phyloP scores from a whole-genome alignment of 2,113 vertebrate species.

The Percopsis transmontana region DNA sequence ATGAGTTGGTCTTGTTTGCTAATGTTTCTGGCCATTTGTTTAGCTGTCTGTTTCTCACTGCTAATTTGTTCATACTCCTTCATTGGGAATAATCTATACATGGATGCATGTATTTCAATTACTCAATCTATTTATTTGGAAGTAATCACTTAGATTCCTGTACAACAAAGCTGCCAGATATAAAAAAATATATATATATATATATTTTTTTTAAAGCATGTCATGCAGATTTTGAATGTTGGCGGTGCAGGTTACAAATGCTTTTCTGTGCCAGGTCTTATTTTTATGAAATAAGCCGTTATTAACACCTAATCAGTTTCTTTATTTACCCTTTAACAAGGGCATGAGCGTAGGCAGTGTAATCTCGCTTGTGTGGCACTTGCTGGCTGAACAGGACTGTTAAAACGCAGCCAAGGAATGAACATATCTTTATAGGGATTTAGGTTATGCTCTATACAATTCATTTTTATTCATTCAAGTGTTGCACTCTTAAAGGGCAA shows the following conservation, averaged over 20 bases:
- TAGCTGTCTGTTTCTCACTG: background rate
- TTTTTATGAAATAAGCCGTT: too few relatives aligned
- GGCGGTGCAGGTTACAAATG: too few relatives aligned
- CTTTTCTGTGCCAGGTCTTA: too few relatives aligned
- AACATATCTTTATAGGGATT: slow-evolving; percentile 24
- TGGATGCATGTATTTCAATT: background rate
- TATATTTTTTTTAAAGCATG: too few relatives aligned
- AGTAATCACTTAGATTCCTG: background rate
- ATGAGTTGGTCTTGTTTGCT: background rate
- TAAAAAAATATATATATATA: too few relatives aligned
- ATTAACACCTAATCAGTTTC: background rate
- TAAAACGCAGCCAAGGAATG: slow-evolving; percentile 40
- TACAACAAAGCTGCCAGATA: background rate
- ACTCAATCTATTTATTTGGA: background rate
- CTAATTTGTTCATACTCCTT: background rate
- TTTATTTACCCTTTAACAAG: background rate
- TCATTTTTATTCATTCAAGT: background rate
- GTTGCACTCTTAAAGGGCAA: too few relatives aligned
- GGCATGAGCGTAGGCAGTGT: background rate
- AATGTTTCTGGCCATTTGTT: slow-evolving; percentile 2
- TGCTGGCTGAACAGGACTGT: slow-evolving; percentile 46
- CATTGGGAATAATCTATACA: background rate
- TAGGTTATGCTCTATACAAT: slow-evolving; percentile 28
- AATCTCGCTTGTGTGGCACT: slow-evolving; percentile 19
- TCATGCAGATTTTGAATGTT: too few relatives aligned